Percentiles rank a stretch among this genome's conserved stretches.
Evolutionary conservation across 2,797 vertebrate genomes (phyloP).

Genomic region (Enteromius thamalakanensis): DNA sequence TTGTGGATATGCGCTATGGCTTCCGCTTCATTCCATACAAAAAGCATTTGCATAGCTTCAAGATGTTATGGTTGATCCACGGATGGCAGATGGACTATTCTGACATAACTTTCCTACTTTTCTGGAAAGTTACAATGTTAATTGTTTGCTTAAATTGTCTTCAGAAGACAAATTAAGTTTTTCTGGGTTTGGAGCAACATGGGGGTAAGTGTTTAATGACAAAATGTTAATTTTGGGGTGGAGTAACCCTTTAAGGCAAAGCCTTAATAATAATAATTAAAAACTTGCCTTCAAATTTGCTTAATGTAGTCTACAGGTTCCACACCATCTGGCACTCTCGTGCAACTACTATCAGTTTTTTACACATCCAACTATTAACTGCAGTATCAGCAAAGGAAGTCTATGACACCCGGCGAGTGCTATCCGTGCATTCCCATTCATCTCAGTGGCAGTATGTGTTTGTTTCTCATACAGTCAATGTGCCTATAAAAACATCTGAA

Average conservation of each 20-base stretch:
- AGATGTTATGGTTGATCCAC: too few species aligned
- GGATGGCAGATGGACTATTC: too few species aligned
- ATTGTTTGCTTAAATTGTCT: too few species aligned
- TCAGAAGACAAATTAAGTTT: too few species aligned
- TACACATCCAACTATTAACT: background rate
- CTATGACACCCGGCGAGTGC: background rate
- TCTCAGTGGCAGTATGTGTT: constrained; percentile 3
- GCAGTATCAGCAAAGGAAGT: background rate
- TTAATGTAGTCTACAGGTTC: background rate
- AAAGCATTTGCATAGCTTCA: too few species aligned
- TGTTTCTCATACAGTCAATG: background rate
- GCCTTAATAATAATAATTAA: background rate
- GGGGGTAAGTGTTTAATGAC: too few species aligned
- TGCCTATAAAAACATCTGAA: background rate
- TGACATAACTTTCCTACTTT: too few species aligned
- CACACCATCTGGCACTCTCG: background rate
- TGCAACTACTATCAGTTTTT: background rate
- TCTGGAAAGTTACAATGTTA: too few species aligned
- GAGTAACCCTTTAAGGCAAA: background rate
- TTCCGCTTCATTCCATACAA: too few species aligned
- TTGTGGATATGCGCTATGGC: too few species aligned
- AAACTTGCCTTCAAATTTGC: background rate
- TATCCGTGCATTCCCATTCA: background rate
- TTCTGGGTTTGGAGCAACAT: too few species aligned
- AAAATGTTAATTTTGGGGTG: too few species aligned